Conservation (phyloP, 2,797 vertebrate species). For the Stomatorhinus walkeri region DNA sequence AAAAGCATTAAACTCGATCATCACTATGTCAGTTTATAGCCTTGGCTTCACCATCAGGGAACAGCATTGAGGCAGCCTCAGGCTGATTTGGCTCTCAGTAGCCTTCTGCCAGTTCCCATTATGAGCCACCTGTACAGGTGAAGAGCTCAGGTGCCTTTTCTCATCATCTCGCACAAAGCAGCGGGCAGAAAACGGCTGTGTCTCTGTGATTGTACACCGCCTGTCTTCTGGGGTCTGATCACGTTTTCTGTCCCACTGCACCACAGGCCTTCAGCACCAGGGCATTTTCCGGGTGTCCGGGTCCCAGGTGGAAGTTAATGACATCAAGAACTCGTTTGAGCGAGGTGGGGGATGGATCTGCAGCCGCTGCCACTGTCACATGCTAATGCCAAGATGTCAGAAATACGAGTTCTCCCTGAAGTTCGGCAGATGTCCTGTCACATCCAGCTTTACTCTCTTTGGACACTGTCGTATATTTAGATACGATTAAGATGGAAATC, state of each 20-base stretch:
- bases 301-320: slow-evolving; percentile 96
- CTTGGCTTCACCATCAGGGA: neutral
- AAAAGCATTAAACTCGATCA: neutral
- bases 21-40: neutral
- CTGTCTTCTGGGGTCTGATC: neutral
- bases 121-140: neutral
- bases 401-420: neutral
- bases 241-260: neutral
- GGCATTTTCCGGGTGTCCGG: slow-evolving; percentile 96
- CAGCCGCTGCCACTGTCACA: no score
- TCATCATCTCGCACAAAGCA: neutral
- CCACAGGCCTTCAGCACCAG: slow-evolving; percentile 90
- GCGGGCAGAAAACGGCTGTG: neutral
- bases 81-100: neutral
- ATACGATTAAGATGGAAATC: neutral
- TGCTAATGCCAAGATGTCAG: neutral
- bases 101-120: neutral
- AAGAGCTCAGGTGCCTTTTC: neutral
- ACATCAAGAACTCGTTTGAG: slow-evolving; percentile 98
- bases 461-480: neutral
- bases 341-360: slow-evolving; percentile 68
- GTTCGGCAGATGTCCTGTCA: neutral
- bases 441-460: neutral
- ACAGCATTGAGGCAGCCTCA: neutral
- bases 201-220: neutral